These are phyloP conservation scores for Montipora sp. DNA, from an alignment of 64 coral and sea anemone species.

Conservation along the genomic window DNA sequence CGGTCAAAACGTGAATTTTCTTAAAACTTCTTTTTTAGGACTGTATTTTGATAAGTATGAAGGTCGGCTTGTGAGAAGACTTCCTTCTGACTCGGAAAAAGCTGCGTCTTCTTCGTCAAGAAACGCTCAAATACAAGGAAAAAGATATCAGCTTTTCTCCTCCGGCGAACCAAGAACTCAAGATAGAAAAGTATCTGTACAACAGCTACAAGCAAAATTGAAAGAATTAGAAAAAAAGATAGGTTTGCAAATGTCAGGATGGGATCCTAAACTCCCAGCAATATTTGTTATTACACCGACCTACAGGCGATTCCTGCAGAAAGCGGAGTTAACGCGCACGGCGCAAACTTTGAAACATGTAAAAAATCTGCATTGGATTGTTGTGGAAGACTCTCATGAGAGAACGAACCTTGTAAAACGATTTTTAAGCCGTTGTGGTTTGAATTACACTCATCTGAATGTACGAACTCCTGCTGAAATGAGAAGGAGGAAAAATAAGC, in stretches of 20 bases:
- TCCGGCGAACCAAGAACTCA: not conserved
- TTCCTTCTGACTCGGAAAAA: not conserved
- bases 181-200: not conserved
- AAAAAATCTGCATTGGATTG: conserved; percentile 96
- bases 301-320: conserved; percentile 88
- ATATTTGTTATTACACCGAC: conserved; percentile 97
- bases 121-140: not conserved
- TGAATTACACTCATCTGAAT: conserved; percentile 92
- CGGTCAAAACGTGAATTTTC: not conserved
- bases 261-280: conserved; percentile 65
- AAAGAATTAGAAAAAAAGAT: conserved; percentile 13
- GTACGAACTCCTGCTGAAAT: conserved; percentile 71
- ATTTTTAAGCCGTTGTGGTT: conserved; percentile 63
- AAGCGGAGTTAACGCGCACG: conserved; percentile 89
- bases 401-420: conserved; percentile 77
- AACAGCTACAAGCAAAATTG: conserved; percentile 22
- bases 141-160: not conserved
- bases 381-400: conserved; percentile 86
- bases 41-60: not conserved
- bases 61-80: not conserved
- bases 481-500: conserved; percentile 60
- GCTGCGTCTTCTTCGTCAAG: not conserved
- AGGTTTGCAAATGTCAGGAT: not conserved
- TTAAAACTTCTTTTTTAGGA: not conserved
- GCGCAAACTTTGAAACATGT: conserved; percentile 89